A percentile compares a stretch with the other conserved stretches of the same genome.
phyloP scores from a whole-genome alignment of 2,113 vertebrate species.

The Oryzias woworae region DNA sequence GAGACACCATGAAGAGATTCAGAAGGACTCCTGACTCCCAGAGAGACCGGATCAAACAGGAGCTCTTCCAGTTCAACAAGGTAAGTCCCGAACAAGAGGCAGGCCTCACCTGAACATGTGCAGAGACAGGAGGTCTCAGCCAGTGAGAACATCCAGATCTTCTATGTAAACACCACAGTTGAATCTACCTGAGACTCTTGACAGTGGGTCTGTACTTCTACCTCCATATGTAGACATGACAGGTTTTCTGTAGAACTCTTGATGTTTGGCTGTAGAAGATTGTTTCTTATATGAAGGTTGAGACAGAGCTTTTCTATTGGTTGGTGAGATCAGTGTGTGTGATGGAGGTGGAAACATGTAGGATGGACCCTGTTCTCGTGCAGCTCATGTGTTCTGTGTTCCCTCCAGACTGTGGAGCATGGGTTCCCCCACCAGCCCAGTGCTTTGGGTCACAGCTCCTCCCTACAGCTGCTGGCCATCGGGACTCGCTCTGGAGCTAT shows the following conservation, averaged over 20 bases:
- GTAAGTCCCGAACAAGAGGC: constrained; percentile 49
- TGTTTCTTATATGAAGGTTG: too few relatives aligned
- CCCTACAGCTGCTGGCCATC: constrained; percentile 89
- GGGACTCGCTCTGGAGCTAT: constrained; percentile 94
- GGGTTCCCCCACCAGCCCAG: constrained; percentile 98
- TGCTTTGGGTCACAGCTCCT: constrained; percentile 89
- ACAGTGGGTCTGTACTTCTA: too few relatives aligned
- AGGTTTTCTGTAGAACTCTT: too few relatives aligned
- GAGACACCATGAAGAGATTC: constrained; percentile 91
- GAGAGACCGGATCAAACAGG: constrained; percentile 89
- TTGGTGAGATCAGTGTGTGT: neutral
- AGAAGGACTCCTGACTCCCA: constrained; percentile 88
- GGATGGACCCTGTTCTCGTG: neutral
- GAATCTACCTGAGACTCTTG: too few relatives aligned
- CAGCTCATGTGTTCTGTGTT: constrained; percentile 7
- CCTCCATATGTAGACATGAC: too few relatives aligned
- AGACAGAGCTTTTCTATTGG: too few relatives aligned
- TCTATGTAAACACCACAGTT: too few relatives aligned
- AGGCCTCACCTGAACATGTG: neutral
- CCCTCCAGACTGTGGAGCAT: constrained; percentile 92
- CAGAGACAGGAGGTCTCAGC: neutral
- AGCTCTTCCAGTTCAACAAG: constrained; percentile 97
- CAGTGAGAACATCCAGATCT: too few relatives aligned
- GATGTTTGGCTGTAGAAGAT: too few relatives aligned
- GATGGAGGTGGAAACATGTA: neutral